Evolutionary conservation across 2,113 vertebrate species (phyloP), one percentile per base, ranked within the genome.

Genomic region (Ammodytes dubius): DNA sequence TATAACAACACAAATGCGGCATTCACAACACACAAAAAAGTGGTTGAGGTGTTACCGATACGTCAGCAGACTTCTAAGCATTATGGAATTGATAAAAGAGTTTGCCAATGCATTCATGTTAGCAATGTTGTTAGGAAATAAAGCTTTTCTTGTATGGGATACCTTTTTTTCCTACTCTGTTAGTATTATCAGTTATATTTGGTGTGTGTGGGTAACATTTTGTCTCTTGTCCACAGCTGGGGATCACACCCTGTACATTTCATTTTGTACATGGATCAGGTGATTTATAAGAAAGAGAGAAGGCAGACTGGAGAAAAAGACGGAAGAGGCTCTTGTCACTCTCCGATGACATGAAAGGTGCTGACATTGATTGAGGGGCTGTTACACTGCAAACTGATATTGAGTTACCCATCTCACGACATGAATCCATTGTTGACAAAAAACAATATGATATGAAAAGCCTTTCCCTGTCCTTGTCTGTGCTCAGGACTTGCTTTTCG

Each of bases 341-440:
- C 70, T 84, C 69, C 58, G 35, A 70, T 79, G 82, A 83, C 87
- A 88, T 57, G 27, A 79, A 87, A 76, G n/a, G 49, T 40, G 7
- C 8, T 61, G 85, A 66, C 77, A 83, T 79, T 88, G 90, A 92
- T 82, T 74, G 76, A 85, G 72, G 60, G 63, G 74, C 47, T n/a
- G 52, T 65, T 74, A 73, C 67, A 69, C 50, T 27, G 74, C 57
- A 74, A 81, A 81, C 49, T 9, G 74, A 67, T 77, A 81, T 83
- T 39, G 37, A 37, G 64, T 87, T 74, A 65, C 50, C 74, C 14
- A 78, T 59, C 60, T 52, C 52, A 53, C 50, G 27, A 79, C 13
- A 65, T 79, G 64, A 70, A 73, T 72, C 39, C 39, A 42, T 15
- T 74, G 78, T 69, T 59, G 72, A 81, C 82, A 43, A 79, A 72